Base-by-base conservation (phyloP, 1,140 invertebrate species). In the Hesperophylax magnus region DNA sequence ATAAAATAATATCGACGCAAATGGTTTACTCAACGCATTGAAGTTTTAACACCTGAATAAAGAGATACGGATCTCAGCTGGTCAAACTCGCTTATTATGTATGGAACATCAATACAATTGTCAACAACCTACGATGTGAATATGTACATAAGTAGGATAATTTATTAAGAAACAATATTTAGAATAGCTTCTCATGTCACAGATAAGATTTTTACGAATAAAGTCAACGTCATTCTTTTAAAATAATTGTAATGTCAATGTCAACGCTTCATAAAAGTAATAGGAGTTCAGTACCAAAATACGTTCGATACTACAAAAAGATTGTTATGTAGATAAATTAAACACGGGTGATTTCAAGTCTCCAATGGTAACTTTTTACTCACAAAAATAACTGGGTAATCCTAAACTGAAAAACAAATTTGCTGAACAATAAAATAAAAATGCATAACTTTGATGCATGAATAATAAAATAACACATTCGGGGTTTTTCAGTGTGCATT, bases 51-150 rank as follows among this genome's bases (percentile, higher is more conserved):
- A 72, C 69, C 69, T 72, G 69, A 72, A 27, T 72, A 47, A 72
- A 72, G 69, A 72, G 18, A 72, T 54, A 72, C 69, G 47, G 56
- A 20, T 72, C 69, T 72, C 69, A 72, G 69, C 69, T 72, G 69
- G 47, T 2, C 9, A n/a, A 56, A 54, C 47, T 34, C 24, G 52
- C 67, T 27, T 31, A 39, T 53, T 24, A 53, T 71, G 67, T 71
- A 22, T 20, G 14, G 14, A 72, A 18, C n/a, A 14, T 15, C 11
- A 53, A 22, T 31, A 72, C 7, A 72, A 72, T 53, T 18, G 39
- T 53, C 39, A 72, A 53, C 39, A 72, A 53, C 69, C 69, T 71
- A 53, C 39, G 39, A 47, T 53, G 69, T 72, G 53, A 72, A 72
- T 69, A 69, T 72, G 69, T 54, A 72, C 39, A 18, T 27, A 72